Base-by-base conservation (phyloP, 2,888 invertebrate species). In the Epistrophe grossulariae region DNA sequence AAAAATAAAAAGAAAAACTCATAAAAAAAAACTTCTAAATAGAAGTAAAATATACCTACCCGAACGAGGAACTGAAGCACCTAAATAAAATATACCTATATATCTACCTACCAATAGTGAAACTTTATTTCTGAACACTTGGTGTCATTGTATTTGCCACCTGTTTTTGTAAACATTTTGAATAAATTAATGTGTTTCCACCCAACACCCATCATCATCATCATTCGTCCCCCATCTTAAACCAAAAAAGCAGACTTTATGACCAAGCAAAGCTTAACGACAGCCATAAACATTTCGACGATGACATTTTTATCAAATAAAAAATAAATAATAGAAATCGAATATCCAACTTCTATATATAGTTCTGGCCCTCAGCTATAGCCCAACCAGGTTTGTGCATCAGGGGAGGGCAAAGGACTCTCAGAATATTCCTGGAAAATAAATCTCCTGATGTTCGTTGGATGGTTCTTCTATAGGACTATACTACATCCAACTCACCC, bases 221-320 rank as follows among this genome's bases (percentile, higher is more conserved):
- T 60, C 38, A 40, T 2, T 24, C 24, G 10, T 52, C 38, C 38
- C 10, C 19, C 28, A 24, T 15, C 31, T 35, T 13, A 11, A 52
- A 43, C 35, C 40, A 35, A 45, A 50, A 68, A 50, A 50, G 15
- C 38, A 68, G 40, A 73, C 72, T 80, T 80, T 72, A 80, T 72
- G 68, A 48, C 84, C 77, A 74, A 80, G 52, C 66, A 70, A 70
- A 72, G 82, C 72, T 76, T 74, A 83, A 83, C 76, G 87, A 79
- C 72, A 79, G 66, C 66, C 83, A 87, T 83, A 87, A 87, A 83
- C 83, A 79, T 83, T 79, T 76, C 76, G 60, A 87, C 71, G 83
- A 87, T 87, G 87, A 76, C 83, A 83, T 74, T 79, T 76, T 87
- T 87, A 79, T 79, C 79, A 87, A 74, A 81, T 73, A 79, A 64